phyloP scores from a whole-genome alignment of 2,113 vertebrate species.

The Siniperca knerii region DNA sequence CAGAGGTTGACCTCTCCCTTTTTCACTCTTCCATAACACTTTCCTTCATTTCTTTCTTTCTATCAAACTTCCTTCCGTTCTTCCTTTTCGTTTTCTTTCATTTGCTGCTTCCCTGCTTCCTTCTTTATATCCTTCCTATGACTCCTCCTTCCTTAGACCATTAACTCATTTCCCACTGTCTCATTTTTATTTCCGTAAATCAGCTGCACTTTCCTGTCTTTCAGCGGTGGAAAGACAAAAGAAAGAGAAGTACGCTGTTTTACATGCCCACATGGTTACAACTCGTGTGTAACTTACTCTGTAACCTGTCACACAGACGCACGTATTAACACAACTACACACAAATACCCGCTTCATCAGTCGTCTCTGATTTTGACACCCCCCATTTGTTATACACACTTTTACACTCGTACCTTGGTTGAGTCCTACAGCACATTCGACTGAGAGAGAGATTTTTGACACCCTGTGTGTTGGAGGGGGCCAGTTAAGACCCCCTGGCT shows the following conservation, averaged over 20 bases:
- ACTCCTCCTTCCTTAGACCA: background rate
- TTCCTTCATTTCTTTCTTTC: constrained; percentile 13
- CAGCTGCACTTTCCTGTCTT: background rate
- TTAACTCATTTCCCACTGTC: background rate
- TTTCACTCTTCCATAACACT: background rate
- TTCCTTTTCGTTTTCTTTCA: background rate
- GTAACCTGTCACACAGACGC: background rate
- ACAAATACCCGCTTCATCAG: background rate
- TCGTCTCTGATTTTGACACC: background rate
- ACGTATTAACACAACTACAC: background rate
- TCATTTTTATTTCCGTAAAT: background rate
- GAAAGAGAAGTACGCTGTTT: background rate
- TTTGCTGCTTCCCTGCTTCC: background rate
- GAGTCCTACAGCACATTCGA: background rate
- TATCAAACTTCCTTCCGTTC: background rate
- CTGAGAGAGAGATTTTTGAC: constrained; percentile 35
- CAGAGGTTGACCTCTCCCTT: background rate
- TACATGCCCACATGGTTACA: background rate
- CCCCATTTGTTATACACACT: background rate
- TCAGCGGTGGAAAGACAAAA: background rate
- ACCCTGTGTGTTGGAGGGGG: constrained; percentile 69
- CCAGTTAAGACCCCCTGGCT: constrained; percentile 73
- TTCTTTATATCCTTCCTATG: no score
- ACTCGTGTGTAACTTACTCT: background rate
- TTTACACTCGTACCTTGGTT: background rate